A percentile compares a stretch with the other conserved stretches of the same genome.
Conservation (phyloP, 2,888 invertebrate genomes). For the Timandra comae region DNA sequence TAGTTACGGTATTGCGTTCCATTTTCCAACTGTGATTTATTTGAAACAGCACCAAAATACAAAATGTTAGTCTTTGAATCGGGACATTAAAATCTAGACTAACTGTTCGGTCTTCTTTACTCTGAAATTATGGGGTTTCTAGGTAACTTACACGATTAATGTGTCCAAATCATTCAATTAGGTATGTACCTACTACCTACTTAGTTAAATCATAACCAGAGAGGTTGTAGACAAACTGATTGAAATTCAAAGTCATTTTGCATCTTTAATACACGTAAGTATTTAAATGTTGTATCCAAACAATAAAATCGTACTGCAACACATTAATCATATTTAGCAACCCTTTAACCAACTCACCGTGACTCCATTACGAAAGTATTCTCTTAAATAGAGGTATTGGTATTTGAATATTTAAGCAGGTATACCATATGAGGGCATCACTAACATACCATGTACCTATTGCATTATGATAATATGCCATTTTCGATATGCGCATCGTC, state of each 20-base stretch:
- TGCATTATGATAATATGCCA: constrained; percentile 72
- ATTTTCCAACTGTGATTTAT: constrained; percentile 50
- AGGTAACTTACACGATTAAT: too few relatives aligned
- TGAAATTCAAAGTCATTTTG: too few relatives aligned
- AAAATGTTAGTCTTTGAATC: constrained; percentile 37
- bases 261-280: too few relatives aligned
- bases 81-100: constrained; percentile 17
- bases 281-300: too few relatives aligned
- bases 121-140: too few relatives aligned
- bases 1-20: constrained; percentile 43
- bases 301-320: too few relatives aligned
- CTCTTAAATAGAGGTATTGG: constrained; percentile 37
- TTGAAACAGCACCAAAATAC: constrained; percentile 36
- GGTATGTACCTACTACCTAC: too few relatives aligned
- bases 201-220: too few relatives aligned
- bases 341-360: constrained; percentile 2
- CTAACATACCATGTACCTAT: constrained; percentile 55
- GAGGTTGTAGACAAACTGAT: too few relatives aligned
- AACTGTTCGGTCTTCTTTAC: too few relatives aligned
- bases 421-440: constrained; percentile 51
- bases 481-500: constrained; percentile 62
- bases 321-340: too few relatives aligned
- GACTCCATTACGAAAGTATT: constrained; percentile 33
- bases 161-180: too few relatives aligned
- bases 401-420: constrained; percentile 44